These are phyloP conservation scores for Meriones unguiculatus DNA, from an alignment of 2,113 vertebrate genomes.

Conservation along the genomic window DNA sequence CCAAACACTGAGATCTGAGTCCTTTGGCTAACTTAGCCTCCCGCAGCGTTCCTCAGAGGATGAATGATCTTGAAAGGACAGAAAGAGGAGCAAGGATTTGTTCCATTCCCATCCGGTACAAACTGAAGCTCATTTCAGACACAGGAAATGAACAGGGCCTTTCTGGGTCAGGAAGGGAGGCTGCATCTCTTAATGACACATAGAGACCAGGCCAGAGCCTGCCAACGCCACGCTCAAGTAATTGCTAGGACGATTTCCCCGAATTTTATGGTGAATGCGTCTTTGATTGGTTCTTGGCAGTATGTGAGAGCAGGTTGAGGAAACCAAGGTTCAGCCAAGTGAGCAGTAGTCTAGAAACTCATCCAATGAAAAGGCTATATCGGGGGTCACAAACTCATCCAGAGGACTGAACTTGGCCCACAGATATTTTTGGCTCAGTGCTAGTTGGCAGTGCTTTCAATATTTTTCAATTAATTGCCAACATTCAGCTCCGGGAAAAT, in stretches of 20 bases:
- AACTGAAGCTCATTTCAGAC: neutral
- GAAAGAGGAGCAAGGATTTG: neutral
- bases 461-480: slow-evolving; percentile 41
- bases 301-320: neutral
- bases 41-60: neutral
- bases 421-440: slow-evolving; percentile 23
- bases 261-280: slow-evolving; percentile 29
- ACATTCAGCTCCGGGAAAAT: slow-evolving; percentile 22
- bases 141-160: neutral
- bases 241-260: slow-evolving; percentile 21
- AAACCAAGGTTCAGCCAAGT: neutral
- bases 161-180: neutral
- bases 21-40: neutral
- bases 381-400: slow-evolving; percentile 24
- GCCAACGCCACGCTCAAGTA: neutral
- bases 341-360: neutral
- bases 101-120: slow-evolving; percentile 2
- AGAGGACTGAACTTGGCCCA: neutral
- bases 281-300: neutral
- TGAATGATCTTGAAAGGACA: neutral
- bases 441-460: neutral
- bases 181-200: neutral
- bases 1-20: slow-evolving; percentile 25
- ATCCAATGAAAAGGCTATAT: neutral
- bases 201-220: neutral